Evolutionary conservation across 2,888 invertebrate genomes (phyloP), one percentile per base, ranked within the genome.

Genomic region (Tolmerus cingulatus): DNA sequence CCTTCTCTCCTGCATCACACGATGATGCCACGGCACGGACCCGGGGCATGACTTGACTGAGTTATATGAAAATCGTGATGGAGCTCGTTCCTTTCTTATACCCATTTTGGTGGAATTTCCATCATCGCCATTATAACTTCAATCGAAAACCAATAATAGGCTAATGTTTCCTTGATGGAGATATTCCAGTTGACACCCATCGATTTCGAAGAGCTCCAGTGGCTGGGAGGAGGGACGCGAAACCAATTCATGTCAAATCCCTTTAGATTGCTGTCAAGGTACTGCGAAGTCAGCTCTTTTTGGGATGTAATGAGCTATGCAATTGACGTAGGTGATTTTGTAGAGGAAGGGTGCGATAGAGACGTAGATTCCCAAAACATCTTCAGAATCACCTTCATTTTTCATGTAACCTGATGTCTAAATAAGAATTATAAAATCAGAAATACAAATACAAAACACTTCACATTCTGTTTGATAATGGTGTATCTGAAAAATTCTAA

Each of bases 11-110:
- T 37, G 40, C 74, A 84, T 87, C 74, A 57, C 74, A 23, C 19
- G 84, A 82, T 76, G 66, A 66, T 66, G 66, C 66, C 66, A 40
- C 43, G 81, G 81, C 46, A 51, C 55, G 23, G 51, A 55, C 51
- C 30, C 55, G 66, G 76, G 43, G 86, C 88, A 88, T 88, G 88
- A 88, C 88, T 88, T 87, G 88, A 88, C 87, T 88, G 79, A 57
- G 57, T 66, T 57, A 78, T 74, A 77, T 86, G 81, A 81, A 81
- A 46, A 81, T 66, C 66, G 81, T 51, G 51, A 81, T 81, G 30
- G 55, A 55, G 55, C 51, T 51, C 14, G 12, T 81, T 55, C 40
- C 55, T 51, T 81, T 51, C 23, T 81, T 66, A 66, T 66, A 66
- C 27, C 66, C 66, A 27, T 27, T 66, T 66, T 66, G 66, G 66